A percentile compares a stretch with the other conserved stretches of the same genome.
phyloP scores from a whole-genome alignment of 2,113 vertebrate species.

The Charina bottae region DNA sequence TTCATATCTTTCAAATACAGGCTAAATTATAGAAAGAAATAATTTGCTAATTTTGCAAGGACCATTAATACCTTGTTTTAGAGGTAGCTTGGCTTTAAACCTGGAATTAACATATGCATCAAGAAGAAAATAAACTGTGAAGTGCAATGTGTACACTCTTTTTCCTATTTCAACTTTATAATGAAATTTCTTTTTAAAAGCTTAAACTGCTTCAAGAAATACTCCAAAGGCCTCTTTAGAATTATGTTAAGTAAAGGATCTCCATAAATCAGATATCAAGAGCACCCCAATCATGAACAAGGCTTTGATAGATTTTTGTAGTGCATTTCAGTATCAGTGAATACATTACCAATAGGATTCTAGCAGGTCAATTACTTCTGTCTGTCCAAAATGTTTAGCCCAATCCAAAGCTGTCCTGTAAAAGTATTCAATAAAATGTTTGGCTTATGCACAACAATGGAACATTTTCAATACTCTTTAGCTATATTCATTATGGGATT shows the following conservation, averaged over 20 bases:
- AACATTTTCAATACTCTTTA: neutral
- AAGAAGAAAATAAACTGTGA: neutral
- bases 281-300: neutral
- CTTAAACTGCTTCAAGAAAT: neutral
- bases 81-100: neutral
- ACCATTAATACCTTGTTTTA: neutral
- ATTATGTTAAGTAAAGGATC: neutral
- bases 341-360: conserved; percentile 85
- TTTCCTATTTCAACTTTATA: neutral
- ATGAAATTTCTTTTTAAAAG: neutral
- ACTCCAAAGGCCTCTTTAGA: neutral
- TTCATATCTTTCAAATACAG: neutral
- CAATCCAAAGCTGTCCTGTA: conserved; percentile 92
- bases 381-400: conserved; percentile 87
- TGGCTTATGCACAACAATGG: neutral
- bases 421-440: conserved; percentile 20
- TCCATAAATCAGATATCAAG: neutral
- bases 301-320: neutral
- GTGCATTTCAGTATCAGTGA: neutral
- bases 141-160: neutral
- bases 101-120: neutral
- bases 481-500: neutral
- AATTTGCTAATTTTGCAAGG: neutral
- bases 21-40: neutral
- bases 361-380: conserved; percentile 86